These are phyloP conservation scores for Thunnus thynnus DNA, from an alignment of 2,113 vertebrate species.

Conservation along the genomic window DNA sequence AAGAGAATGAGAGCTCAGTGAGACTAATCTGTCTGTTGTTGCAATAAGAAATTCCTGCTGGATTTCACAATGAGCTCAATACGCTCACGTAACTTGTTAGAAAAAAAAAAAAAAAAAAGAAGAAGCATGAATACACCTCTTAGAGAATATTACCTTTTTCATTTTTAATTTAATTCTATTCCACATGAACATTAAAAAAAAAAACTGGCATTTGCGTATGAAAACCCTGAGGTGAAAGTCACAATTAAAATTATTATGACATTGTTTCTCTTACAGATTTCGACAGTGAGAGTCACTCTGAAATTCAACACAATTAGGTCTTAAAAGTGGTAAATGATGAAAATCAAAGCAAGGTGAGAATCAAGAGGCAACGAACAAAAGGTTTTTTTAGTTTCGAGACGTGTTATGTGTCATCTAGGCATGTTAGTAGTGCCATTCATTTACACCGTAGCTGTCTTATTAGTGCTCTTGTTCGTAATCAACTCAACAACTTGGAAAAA, in stretches of 20 bases:
- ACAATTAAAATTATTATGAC: constrained; percentile 40
- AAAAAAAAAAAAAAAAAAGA: background rate
- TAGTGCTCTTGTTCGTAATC: constrained; percentile 40
- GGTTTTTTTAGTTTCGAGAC: constrained; percentile 19
- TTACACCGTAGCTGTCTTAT: constrained; percentile 21
- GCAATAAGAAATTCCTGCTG: constrained; percentile 69
- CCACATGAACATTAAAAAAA: constrained; percentile 28
- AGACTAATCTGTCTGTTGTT: constrained; percentile 67
- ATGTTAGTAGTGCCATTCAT: constrained; percentile 30
- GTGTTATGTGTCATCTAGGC: constrained; percentile 13
- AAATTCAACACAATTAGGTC: constrained; percentile 27
- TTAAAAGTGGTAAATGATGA: constrained; percentile 31
- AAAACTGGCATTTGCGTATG: constrained; percentile 2
- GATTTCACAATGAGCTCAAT: constrained; percentile 70
- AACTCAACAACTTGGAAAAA: background rate
- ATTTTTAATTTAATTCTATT: constrained; percentile 36
- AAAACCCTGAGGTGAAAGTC: constrained; percentile 35
- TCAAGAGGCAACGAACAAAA: constrained; percentile 55
- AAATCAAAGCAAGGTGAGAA: constrained; percentile 47
- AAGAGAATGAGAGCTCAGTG: constrained; percentile 38
- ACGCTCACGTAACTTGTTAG: constrained; percentile 52
- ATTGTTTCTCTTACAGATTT: constrained; percentile 32
- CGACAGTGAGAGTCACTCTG: constrained; percentile 10
- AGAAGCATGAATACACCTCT: constrained; percentile 36
- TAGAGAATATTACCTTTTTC: constrained; percentile 23